Conservation (phyloP, 2,113 vertebrate genomes). For the Pedionomus torquatus region DNA sequence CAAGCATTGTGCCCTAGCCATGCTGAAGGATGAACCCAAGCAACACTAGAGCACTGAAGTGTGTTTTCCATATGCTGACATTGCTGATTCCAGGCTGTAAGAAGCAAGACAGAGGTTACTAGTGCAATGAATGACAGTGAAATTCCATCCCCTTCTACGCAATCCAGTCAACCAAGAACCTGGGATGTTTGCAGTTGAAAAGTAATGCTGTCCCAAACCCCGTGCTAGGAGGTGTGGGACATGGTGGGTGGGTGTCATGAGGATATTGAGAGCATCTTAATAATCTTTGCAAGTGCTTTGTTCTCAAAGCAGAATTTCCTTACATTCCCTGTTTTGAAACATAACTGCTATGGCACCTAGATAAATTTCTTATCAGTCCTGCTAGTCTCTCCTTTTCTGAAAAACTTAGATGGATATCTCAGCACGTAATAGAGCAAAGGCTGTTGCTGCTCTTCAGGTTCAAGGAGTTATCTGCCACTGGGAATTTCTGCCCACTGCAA, state of each 20-base stretch:
- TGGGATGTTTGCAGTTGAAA: background rate
- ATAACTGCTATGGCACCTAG: background rate
- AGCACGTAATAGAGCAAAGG: background rate
- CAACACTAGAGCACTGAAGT: background rate
- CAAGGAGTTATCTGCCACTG: background rate
- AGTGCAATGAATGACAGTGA: background rate
- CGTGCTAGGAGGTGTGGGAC: background rate
- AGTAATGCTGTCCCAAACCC: background rate
- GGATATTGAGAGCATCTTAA: background rate
- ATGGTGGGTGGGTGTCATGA: background rate
- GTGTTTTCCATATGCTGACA: background rate
- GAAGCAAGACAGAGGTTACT: background rate
- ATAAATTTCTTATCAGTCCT: background rate
- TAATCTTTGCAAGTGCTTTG: background rate
- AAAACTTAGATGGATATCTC: background rate
- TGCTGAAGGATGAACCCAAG: background rate
- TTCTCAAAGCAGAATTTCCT: background rate
- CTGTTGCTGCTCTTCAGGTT: background rate
- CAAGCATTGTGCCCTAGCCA: background rate
- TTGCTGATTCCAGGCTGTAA: background rate
- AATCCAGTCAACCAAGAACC: background rate
- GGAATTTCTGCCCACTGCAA: background rate
- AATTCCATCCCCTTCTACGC: background rate
- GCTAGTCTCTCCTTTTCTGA: background rate
- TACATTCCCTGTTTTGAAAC: background rate